Percentiles rank a stretch among this genome's conserved stretches.
Conservation (phyloP, 2,797 vertebrate genomes). For the Malacoraja senta region DNA sequence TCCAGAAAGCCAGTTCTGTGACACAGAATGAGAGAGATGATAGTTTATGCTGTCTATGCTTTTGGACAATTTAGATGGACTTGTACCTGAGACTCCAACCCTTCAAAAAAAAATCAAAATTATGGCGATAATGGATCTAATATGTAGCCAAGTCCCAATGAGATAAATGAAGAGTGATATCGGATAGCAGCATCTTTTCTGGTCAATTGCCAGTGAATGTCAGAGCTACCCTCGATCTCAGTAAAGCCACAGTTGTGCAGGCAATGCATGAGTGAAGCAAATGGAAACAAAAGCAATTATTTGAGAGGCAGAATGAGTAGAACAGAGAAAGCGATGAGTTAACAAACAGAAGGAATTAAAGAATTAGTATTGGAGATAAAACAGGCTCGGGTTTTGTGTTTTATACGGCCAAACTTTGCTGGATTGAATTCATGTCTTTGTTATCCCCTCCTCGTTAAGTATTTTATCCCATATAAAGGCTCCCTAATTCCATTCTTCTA, state of each 20-base stretch:
- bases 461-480: neutral
- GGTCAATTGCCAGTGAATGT: neutral
- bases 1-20: neutral
- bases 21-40: neutral
- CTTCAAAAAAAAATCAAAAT: neutral
- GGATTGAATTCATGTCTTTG: neutral
- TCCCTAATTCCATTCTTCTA: neutral
- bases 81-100: neutral
- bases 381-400: neutral
- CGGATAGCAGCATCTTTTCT: neutral
- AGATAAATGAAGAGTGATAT: neutral
- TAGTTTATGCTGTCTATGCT: neutral
- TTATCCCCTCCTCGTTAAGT: neutral
- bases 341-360: neutral
- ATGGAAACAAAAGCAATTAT: neutral
- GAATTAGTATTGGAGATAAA: neutral
- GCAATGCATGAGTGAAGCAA: neutral
- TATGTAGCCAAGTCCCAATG: neutral
- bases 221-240: neutral
- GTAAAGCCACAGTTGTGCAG: neutral
- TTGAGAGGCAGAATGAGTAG: neutral
- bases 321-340: neutral
- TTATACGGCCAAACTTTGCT: neutral
- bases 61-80: neutral
- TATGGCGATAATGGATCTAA: neutral